Percentiles rank a stretch among this genome's conserved stretches.
These are phyloP conservation scores for Mycteria americana DNA, from an alignment of 2,797 vertebrate genomes.

Conservation along the genomic window DNA sequence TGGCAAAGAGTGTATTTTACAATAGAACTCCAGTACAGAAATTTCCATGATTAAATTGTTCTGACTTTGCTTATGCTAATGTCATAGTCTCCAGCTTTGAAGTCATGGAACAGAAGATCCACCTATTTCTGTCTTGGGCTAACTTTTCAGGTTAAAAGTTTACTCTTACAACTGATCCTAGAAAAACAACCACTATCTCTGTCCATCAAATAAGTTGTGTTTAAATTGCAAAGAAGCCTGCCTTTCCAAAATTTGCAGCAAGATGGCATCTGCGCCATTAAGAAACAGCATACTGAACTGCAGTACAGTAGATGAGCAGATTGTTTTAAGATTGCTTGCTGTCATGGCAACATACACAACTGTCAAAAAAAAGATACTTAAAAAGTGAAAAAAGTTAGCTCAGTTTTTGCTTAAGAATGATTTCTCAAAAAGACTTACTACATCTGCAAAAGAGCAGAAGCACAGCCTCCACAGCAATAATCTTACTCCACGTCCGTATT, in stretches of 20 bases:
- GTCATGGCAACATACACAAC: neutral
- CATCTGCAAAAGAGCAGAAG: neutral
- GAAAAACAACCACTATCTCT: neutral
- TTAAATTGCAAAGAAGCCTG: neutral
- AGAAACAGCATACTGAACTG: neutral
- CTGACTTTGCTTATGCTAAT: neutral
- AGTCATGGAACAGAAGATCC: neutral
- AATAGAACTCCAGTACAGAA: neutral
- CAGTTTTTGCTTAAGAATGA: neutral
- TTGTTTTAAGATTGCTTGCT: neutral
- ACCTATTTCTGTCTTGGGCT: neutral
- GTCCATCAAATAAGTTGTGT: neutral
- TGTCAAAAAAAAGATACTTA: rapidly evolving
- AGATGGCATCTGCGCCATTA: neutral
- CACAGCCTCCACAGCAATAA: neutral
- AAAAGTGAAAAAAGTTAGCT: neutral
- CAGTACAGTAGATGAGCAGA: neutral
- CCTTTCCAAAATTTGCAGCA: slow-evolving; percentile 36
- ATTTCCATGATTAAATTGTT: neutral
- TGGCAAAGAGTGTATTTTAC: neutral
- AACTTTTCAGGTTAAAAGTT: neutral
- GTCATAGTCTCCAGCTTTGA: neutral
- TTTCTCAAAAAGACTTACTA: neutral
- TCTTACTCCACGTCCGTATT: neutral
- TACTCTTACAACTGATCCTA: neutral